These are phyloP conservation scores for Rhagonycha fulva DNA, from an alignment of 2,888 invertebrate genomes.

Conservation along the genomic window DNA sequence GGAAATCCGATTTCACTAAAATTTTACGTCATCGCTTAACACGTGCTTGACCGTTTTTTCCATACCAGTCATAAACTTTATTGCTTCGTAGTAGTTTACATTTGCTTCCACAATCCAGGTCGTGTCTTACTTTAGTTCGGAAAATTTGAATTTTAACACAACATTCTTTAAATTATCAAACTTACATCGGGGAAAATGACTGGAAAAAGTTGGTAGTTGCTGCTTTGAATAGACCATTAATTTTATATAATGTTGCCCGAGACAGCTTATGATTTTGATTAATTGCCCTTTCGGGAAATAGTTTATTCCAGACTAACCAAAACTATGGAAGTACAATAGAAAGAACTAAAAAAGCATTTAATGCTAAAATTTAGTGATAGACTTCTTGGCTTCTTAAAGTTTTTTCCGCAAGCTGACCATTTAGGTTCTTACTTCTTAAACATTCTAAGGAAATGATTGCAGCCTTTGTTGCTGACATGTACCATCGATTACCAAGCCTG, in stretches of 20 bases:
- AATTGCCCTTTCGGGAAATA: not conserved
- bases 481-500: not conserved
- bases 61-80: not conserved
- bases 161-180: no score
- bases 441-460: no score
- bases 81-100: not conserved
- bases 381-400: not conserved
- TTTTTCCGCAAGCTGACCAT: no score
- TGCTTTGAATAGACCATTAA: not conserved
- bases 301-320: not conserved
- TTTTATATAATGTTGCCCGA: not conserved
- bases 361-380: not conserved
- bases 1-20: not conserved
- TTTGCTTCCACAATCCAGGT: not conserved
- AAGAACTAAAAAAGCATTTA: not conserved
- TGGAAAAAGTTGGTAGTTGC: not conserved
- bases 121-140: not conserved
- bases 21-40: not conserved
- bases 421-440: no score
- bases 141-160: not conserved
- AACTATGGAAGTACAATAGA: not conserved
- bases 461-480: not conserved
- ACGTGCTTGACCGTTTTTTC: not conserved
- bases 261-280: not conserved
- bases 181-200: not conserved